These are phyloP conservation scores for Centropus unirufus DNA, from an alignment of 2,113 vertebrate genomes.

Conservation along the genomic window DNA sequence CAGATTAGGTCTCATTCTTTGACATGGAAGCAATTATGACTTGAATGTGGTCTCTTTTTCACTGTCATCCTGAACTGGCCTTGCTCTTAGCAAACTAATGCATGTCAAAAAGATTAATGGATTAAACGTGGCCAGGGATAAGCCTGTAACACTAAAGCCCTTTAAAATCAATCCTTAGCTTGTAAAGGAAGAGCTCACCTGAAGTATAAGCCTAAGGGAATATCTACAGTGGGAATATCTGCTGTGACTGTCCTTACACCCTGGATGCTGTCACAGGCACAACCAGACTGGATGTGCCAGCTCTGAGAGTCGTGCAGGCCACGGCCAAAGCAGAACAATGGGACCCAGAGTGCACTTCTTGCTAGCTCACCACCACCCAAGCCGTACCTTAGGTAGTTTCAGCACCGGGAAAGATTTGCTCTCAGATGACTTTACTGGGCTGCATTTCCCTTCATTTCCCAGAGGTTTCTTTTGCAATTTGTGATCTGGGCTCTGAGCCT, in stretches of 20 bases:
- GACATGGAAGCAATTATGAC: constrained; percentile 36
- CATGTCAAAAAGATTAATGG: constrained; percentile 63
- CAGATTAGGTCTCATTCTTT: background rate
- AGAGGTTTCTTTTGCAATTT: background rate
- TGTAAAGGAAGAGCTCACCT: constrained; percentile 53
- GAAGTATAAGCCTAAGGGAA: background rate
- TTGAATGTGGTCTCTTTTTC: constrained; percentile 47
- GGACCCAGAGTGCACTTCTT: background rate
- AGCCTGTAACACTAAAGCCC: constrained; percentile 56
- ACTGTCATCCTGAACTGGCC: constrained; percentile 49
- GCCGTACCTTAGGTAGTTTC: background rate
- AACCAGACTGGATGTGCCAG: background rate
- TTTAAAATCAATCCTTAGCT: constrained; percentile 61
- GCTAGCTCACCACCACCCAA: background rate
- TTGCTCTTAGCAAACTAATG: constrained; percentile 46
- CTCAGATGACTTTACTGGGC: background rate
- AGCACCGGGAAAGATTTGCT: background rate
- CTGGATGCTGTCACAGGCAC: background rate
- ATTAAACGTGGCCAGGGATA: constrained; percentile 52
- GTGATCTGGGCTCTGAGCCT: background rate
- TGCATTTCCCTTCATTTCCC: background rate
- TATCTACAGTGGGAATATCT: background rate
- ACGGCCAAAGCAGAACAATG: background rate
- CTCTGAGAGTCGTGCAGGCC: background rate
- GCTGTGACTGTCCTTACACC: background rate